Evolutionary conservation across 2,888 invertebrate genomes (phyloP), one percentile per base, ranked within the genome.

Genomic region (Apomyelois bistriatella): DNA sequence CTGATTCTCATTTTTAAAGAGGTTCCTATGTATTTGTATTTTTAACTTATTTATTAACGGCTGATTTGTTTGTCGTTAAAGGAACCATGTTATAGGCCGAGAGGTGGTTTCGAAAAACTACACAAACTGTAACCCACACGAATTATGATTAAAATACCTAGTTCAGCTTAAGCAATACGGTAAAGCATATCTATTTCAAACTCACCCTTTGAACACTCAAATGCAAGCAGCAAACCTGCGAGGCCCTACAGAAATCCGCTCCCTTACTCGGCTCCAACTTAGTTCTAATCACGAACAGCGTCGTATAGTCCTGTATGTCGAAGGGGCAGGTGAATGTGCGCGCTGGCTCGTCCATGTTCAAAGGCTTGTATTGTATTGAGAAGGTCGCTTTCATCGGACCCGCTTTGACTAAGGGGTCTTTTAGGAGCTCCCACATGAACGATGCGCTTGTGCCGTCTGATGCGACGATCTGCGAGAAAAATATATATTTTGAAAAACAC

Each of bases 241-340:
- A 97, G 40, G 97, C 95, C 52, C 97, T 94, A 74, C 97, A 98
- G 71, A 97, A 94, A 74, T 98, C 98, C 22, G 92, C 92, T 1
- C 95, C 94, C 73, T 94, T 94, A 22, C 93, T 93, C 0, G 96
- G 95, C 75, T 97, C 96, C 60, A 98, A 91, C 63, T 92, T 92
- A 0, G 95, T 95, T 58, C 93, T 93, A 55, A 98, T 93, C 57
- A 94, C 94, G 74, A 96, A 98, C 66, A 97, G 86, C 4, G 98
- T 98, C 87, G 94, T 94, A 69, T 96, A 97, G 77, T 97, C 95
- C 15, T 92, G 92, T 52, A 98, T 90, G 67, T 96, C 95, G 70
- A 97, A 96, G 48, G 94, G 93, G 72, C 95, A 96, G 59, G 92
- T 85, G 78, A 93, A 93, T 54, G 79, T 77, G 72, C 66, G 89